Percentiles rank a stretch among this genome's conserved stretches.
Evolutionary conservation across 1,140 invertebrate species (phyloP).

Genomic region (Ostrea denselamellosa): DNA sequence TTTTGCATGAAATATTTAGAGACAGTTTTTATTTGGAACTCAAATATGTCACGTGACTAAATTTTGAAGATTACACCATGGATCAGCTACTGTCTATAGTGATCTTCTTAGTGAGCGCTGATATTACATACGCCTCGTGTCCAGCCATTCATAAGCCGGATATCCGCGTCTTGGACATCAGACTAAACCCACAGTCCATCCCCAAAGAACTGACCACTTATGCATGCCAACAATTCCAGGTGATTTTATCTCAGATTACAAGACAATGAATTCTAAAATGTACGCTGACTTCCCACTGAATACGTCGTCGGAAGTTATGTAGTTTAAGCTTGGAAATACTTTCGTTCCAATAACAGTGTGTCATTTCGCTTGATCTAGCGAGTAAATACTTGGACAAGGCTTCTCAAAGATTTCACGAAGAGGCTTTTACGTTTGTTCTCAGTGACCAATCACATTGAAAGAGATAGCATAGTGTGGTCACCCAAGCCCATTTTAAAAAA

Average conservation of each 20-base stretch:
- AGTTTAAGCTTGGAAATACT: too few relatives aligned
- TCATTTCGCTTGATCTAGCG: neutral
- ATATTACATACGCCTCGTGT: neutral
- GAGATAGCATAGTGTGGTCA: too few relatives aligned
- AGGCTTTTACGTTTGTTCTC: too few relatives aligned
- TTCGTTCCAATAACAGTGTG: too few relatives aligned
- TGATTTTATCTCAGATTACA: neutral
- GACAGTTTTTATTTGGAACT: too few relatives aligned
- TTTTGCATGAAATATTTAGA: neutral
- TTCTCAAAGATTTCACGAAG: too few relatives aligned
- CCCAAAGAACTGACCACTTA: slow-evolving; percentile 60
- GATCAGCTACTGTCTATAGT: neutral
- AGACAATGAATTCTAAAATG: too few relatives aligned
- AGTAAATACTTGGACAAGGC: neutral
- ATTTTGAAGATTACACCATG: neutral
- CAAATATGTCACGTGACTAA: neutral
- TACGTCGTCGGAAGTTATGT: too few relatives aligned
- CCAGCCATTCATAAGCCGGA: slow-evolving; percentile 43
- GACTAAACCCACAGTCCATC: slow-evolving; percentile 49
- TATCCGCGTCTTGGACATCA: slow-evolving; percentile 58
- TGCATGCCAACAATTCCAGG: slow-evolving; percentile 64
- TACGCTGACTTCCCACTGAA: too few relatives aligned
- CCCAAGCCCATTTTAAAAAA: too few relatives aligned
- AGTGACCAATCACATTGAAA: too few relatives aligned
- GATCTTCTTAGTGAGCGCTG: neutral